phyloP scores from a whole-genome alignment of 2,113 vertebrate genomes.

The Dendrocopos noguchii region DNA sequence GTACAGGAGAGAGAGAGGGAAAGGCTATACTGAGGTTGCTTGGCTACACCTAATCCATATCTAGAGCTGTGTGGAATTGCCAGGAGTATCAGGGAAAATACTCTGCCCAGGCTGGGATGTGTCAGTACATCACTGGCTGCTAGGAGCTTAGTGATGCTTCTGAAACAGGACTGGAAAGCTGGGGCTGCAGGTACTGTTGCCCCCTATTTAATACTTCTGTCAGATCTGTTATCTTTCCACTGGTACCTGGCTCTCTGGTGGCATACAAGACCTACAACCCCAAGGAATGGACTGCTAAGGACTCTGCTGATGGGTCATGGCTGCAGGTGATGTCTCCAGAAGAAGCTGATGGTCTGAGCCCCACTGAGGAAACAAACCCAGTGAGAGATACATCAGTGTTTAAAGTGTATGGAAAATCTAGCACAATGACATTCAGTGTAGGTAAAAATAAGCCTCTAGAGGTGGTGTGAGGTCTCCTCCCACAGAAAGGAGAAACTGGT shows the following conservation, averaged over 20 bases:
- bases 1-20: neutral
- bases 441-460: constrained; percentile 44
- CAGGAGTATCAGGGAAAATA: neutral
- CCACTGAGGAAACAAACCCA: neutral
- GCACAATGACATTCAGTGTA: neutral
- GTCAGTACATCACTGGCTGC: neutral
- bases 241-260: neutral
- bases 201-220: neutral
- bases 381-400: neutral
- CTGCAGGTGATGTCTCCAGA: neutral
- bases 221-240: neutral
- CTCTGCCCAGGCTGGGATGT: neutral
- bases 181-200: neutral
- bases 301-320: neutral
- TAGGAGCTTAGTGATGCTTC: neutral
- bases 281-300: neutral
- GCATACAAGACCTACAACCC: neutral
- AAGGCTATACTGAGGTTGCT: neutral
- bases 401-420: constrained; percentile 21
- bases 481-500: constrained; percentile 38
- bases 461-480: constrained; percentile 57
- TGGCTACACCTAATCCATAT: neutral
- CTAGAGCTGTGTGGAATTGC: neutral
- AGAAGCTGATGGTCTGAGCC: neutral
- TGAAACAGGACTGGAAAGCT: neutral